Percentiles rank a stretch among this genome's conserved stretches.
Evolutionary conservation across 2,113 vertebrate species (phyloP).

Genomic region (Chionomys nivalis): DNA sequence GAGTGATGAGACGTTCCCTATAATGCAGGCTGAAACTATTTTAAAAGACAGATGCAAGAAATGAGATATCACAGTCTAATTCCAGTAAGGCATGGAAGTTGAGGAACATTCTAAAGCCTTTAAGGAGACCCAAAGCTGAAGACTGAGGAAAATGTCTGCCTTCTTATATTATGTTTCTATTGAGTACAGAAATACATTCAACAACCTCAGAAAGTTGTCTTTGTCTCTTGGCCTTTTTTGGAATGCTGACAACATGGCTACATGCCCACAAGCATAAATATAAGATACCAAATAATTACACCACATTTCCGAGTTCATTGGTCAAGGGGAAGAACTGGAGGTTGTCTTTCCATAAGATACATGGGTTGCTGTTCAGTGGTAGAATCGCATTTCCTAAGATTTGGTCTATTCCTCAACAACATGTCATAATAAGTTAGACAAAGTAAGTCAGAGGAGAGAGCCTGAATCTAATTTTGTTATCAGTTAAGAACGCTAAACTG

Average conservation of each 20-base stretch:
- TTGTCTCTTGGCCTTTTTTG: not conserved
- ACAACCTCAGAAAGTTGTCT: not conserved
- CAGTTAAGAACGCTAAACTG: not conserved
- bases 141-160: not conserved
- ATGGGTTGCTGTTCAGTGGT: not conserved
- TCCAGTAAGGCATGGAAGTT: not conserved
- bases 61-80: not conserved
- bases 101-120: not conserved
- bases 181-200: not conserved
- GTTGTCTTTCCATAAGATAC: not conserved
- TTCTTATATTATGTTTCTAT: not conserved
- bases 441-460: not conserved
- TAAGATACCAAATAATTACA: not conserved
- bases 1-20: not conserved
- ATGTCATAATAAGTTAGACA: not conserved
- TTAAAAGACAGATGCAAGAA: not conserved
- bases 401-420: not conserved
- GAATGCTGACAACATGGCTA: not conserved
- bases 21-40: not conserved
- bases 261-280: not conserved
- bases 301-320: not conserved
- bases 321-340: constrained; percentile 12
- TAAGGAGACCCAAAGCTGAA: not conserved
- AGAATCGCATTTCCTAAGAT: not conserved
- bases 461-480: not conserved